Percentiles rank a stretch among this genome's conserved stretches.
phyloP scores from a whole-genome alignment of 2,797 vertebrate species.

The Melanotaenia pygmaea region DNA sequence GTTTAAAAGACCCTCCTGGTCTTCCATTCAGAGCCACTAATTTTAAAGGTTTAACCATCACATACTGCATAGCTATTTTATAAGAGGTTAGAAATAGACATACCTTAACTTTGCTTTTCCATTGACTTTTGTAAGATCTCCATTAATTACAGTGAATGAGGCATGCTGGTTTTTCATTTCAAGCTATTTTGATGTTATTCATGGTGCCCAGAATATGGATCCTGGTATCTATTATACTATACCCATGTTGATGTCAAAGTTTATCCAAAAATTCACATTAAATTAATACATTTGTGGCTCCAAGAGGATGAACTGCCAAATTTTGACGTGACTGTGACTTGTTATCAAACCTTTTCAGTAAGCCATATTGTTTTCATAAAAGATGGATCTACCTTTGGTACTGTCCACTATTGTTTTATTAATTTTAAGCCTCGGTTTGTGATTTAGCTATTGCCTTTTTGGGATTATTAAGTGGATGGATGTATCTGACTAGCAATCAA shows the following conservation, averaged over 20 bases:
- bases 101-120: not conserved
- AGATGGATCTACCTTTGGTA: too few relatives aligned
- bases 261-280: too few relatives aligned
- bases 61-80: not conserved
- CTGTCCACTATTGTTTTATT: too few relatives aligned
- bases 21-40: too few relatives aligned
- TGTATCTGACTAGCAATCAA: not conserved
- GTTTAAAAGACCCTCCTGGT: too few relatives aligned
- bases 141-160: not conserved
- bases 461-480: not conserved
- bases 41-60: not conserved
- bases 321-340: too few relatives aligned
- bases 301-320: too few relatives aligned
- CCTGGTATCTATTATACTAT: too few relatives aligned
- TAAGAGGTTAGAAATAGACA: not conserved
- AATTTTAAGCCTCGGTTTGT: not conserved
- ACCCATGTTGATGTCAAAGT: too few relatives aligned
- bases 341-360: too few relatives aligned
- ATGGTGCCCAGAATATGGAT: not conserved
- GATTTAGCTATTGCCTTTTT: not conserved
- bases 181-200: not conserved
- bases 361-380: too few relatives aligned
- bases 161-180: not conserved
- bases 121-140: not conserved
- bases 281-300: too few relatives aligned